Evolutionary conservation across 1,140 invertebrate species (phyloP), one percentile per base, ranked within the genome.

Genomic region (Frieseomelitta varia): DNA sequence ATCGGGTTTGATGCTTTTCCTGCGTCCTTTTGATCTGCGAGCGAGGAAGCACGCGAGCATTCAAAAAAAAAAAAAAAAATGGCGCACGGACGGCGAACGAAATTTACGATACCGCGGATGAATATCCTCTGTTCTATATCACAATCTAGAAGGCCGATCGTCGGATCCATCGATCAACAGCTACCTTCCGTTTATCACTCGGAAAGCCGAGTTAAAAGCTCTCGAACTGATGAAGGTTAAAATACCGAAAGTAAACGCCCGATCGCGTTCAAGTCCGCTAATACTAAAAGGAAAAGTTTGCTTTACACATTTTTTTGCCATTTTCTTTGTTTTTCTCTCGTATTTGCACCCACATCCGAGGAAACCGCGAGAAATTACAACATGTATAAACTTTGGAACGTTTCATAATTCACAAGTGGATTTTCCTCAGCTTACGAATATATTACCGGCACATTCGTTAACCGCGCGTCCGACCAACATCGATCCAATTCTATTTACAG

Each of bases 1-100:
- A 84, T 79, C 67, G 67, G n/a, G 21, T 71, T 79, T 72, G 67
- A 27, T 63, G 76, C 74, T 56, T 56, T 55, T 53, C 51, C 79
- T 73, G 34, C 30, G 17, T 77, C 51, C 17, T 56, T 74, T 65
- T 53, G 79, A 55, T 56, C 80, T 17, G 10, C n/a, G 30, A 14
- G 10, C 30, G 19, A 10, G 11, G 39, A 47, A n/a, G 6, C n/a
- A 19, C 30, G n/a, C 2, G 58, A 24, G 24, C 17, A 58, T 75
- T 15, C 10, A 56, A 51, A 27, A 39, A 39, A 4, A 39, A 39
- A n/a, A 39, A 39, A 39, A 39, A 39, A 67, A 68, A 69, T 21
- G 30, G 17, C 34, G 3, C 24, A 39, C 24, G 27, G 21, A 39
- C 39, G 34, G 30, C 21, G 19, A 55, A 34, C 10, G 21, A 67